A percentile compares a stretch with the other conserved stretches of the same genome.
These are phyloP conservation scores for Asteroscopus sphinx DNA, from an alignment of 2,888 invertebrate species.

Conservation along the genomic window DNA sequence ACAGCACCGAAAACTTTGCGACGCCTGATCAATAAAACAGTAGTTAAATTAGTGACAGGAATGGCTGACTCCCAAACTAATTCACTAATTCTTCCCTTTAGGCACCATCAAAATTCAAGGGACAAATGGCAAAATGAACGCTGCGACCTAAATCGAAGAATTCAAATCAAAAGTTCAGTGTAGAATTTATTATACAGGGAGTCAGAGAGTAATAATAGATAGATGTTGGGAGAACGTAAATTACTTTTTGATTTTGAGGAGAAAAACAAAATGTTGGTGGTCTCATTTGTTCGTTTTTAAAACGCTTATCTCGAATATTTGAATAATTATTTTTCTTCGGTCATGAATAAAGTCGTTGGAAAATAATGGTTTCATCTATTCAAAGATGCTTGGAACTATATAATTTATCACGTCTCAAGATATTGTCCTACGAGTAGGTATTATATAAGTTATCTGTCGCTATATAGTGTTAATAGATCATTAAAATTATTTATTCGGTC, in stretches of 20 bases:
- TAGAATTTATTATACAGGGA: constrained; percentile 39
- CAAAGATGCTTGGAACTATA: no score
- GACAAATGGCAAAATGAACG: constrained; percentile 59
- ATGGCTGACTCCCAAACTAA: constrained; percentile 21
- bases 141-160: constrained; percentile 55
- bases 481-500: background rate
- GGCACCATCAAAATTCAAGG: constrained; percentile 59
- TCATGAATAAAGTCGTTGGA: constrained; percentile 1
- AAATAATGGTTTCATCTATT: constrained; percentile 10
- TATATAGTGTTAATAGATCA: no score
- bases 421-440: no score
- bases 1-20: constrained; percentile 10
- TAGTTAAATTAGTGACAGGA: constrained; percentile 26
- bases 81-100: constrained; percentile 42
- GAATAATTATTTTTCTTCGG: constrained; percentile 12
- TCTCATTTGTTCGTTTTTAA: constrained; percentile 27
- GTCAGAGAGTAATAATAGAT: constrained; percentile 46
- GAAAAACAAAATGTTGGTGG: constrained; percentile 29
- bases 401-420: no score
- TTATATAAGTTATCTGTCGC: no score
- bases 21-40: constrained; percentile 14
- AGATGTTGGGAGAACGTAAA: constrained; percentile 42
- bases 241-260: constrained; percentile 53
- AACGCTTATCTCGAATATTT: constrained; percentile 16
- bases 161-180: constrained; percentile 54